These are phyloP conservation scores for Drosophila arawakana DNA, from an alignment of 1,140 invertebrate genomes.

Conservation along the genomic window DNA sequence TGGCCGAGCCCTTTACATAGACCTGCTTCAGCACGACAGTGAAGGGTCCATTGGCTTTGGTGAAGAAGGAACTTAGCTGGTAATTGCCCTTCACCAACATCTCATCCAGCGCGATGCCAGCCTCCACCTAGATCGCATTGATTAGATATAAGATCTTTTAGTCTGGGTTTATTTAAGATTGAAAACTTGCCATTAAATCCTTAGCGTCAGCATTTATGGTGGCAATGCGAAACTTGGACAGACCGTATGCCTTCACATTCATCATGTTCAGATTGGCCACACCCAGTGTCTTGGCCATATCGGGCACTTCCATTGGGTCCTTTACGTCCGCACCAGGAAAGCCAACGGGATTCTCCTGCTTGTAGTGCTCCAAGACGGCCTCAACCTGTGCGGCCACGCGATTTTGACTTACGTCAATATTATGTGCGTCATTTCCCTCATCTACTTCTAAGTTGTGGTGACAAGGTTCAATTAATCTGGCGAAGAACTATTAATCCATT, in stretches of 20 bases:
- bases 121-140: conserved; percentile 86
- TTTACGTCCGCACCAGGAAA: conserved; percentile 90
- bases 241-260: conserved; percentile 89
- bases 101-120: conserved; percentile 88
- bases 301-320: conserved; percentile 92
- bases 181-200: conserved; percentile 86
- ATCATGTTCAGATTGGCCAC: conserved; percentile 90
- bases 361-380: conserved; percentile 91
- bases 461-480: conserved; percentile 53
- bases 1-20: conserved; percentile 87
- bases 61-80: conserved; percentile 89
- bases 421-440: conserved; percentile 63
- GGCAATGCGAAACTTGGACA: conserved; percentile 91
- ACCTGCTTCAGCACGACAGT: conserved; percentile 90
- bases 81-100: conserved; percentile 91
- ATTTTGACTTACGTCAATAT: conserved; percentile 85
- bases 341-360: conserved; percentile 91
- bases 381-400: conserved; percentile 89
- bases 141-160: neutral
- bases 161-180: neutral
- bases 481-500: neutral
- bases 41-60: conserved; percentile 89
- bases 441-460: conserved; percentile 13
- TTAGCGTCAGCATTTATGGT: conserved; percentile 88
- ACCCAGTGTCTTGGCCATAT: conserved; percentile 89